Conservation (phyloP, 2,797 vertebrate genomes). For the Trachops cirrhosus region DNA sequence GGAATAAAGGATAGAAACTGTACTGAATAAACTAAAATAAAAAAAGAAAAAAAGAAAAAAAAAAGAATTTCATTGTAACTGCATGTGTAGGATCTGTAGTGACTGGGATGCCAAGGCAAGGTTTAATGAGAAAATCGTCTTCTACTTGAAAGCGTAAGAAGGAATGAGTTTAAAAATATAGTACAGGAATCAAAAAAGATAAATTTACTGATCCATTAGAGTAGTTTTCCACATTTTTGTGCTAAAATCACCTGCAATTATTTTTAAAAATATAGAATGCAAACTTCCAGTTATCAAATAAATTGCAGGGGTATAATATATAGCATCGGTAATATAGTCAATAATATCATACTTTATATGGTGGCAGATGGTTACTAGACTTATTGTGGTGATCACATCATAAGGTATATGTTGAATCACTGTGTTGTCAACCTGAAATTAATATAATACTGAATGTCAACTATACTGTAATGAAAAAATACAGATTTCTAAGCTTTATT, state of each 20-base stretch:
- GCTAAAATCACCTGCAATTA: background rate
- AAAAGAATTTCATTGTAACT: background rate
- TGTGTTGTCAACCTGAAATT: background rate
- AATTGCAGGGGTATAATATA: background rate
- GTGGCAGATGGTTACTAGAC: background rate
- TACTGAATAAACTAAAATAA: too few relatives aligned
- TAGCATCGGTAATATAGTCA: background rate
- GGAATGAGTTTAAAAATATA: background rate
- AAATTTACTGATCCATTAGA: background rate
- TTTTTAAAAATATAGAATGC: background rate
- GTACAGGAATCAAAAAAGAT: background rate
- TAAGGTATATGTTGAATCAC: background rate
- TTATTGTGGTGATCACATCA: background rate
- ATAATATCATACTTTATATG: background rate
- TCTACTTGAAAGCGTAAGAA: background rate
- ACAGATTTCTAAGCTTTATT: background rate
- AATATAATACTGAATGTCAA: background rate
- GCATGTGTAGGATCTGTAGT: background rate
- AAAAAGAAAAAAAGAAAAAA: too few relatives aligned
- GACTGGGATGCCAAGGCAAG: background rate
- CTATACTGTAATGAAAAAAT: background rate
- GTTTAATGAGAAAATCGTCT: background rate
- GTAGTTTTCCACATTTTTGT: background rate
- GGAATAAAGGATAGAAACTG: too few relatives aligned
- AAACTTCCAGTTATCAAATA: background rate